These are phyloP conservation scores for Drosophila robusta DNA, from an alignment of 2,888 invertebrate species.

Conservation along the genomic window DNA sequence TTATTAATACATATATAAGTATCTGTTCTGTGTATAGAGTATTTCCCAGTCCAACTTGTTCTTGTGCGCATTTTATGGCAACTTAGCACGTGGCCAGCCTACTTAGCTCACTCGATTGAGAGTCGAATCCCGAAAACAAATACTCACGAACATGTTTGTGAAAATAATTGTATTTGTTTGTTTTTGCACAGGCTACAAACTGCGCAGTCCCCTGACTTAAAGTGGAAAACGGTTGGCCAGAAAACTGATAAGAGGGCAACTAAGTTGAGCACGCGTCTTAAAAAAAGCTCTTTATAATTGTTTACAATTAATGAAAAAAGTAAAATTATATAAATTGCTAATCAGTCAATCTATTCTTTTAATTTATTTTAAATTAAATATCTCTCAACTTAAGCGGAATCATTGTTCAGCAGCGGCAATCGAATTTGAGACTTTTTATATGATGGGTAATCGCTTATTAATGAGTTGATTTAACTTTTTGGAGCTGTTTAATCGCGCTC, in stretches of 20 bases:
- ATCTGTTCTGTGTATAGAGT: background rate
- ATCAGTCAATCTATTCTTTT: too few relatives aligned
- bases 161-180: conserved; percentile 41
- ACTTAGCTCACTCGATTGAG: conserved; percentile 8
- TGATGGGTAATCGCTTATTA: conserved; percentile 61
- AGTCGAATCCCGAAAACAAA: conserved; percentile 8
- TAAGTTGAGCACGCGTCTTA: conserved; percentile 18
- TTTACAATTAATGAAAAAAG: too few relatives aligned
- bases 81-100: conserved; percentile 60
- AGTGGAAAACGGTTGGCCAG: conserved; percentile 53
- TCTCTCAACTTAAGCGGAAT: background rate
- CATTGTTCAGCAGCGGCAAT: background rate
- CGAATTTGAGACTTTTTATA: conserved; percentile 13
- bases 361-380: background rate
- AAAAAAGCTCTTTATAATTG: too few relatives aligned
- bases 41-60: background rate
- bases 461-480: conserved; percentile 73
- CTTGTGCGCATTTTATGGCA: conserved; percentile 57
- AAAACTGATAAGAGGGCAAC: conserved; percentile 16
- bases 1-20: too few relatives aligned
- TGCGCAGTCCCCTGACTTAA: conserved; percentile 54
- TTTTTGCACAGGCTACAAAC: conserved; percentile 14
- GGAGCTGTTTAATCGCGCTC: conserved; percentile 59
- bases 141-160: conserved; percentile 23
- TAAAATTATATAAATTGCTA: too few relatives aligned